phyloP scores from a whole-genome alignment of 2,113 vertebrate species.

The Alexandromys fortis region DNA sequence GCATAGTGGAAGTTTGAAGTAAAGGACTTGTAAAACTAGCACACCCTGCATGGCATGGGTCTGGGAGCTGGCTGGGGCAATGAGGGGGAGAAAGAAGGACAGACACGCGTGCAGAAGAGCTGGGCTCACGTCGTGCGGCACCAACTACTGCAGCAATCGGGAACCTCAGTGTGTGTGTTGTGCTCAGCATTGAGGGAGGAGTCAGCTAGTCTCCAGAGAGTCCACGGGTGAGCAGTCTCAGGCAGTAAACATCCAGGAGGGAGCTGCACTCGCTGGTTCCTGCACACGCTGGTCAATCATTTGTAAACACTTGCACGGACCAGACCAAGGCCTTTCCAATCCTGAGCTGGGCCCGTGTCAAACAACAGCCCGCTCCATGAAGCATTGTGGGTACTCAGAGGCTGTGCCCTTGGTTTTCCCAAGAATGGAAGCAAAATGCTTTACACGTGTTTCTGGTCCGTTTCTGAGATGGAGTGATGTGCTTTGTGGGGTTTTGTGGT shows the following conservation, averaged over 20 bases:
- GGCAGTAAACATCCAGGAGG: neutral
- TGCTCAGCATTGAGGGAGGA: neutral
- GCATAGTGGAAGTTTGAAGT: neutral
- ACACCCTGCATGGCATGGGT: neutral
- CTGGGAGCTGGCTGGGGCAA: neutral
- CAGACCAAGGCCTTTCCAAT: neutral
- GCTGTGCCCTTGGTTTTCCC: neutral
- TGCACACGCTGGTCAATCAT: neutral
- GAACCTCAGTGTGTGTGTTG: neutral
- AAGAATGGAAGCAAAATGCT: neutral
- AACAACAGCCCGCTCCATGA: neutral
- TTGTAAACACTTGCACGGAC: neutral
- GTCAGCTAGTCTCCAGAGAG: neutral
- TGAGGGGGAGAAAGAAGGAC: neutral
- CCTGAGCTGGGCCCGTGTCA: neutral
- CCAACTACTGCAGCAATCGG: neutral
- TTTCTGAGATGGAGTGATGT: neutral
- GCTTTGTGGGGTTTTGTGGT: neutral
- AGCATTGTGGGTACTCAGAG: neutral
- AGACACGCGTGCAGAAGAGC: neutral
- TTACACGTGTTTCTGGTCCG: neutral
- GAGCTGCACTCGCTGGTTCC: neutral
- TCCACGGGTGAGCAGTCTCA: neutral
- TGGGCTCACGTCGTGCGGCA: accelerated
- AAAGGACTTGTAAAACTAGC: neutral